Evolutionary conservation across 2,888 invertebrate species (phyloP).

Genomic region (Geophilus truncorum): DNA sequence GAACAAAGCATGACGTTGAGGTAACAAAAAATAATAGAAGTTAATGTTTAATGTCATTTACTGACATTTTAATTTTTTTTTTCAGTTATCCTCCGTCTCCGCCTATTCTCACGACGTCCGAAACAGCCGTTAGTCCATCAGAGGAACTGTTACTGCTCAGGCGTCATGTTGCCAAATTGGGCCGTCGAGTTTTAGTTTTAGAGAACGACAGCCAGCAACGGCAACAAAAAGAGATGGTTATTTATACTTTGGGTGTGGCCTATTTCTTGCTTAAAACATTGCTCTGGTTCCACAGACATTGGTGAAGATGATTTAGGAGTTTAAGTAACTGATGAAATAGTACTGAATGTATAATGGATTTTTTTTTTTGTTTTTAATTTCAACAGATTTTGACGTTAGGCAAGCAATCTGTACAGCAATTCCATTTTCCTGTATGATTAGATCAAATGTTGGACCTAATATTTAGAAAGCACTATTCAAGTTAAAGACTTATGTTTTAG

Average conservation of each 20-base stretch:
- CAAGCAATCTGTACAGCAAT: background rate
- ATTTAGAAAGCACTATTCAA: background rate
- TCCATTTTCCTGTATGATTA: background rate
- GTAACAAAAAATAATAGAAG: background rate
- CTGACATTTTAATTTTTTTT: background rate
- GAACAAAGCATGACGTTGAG: slow-evolving; percentile 13
- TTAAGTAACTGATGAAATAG: background rate
- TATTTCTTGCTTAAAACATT: slow-evolving; percentile 81
- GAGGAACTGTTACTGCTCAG: slow-evolving; percentile 79
- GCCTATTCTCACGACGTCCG: background rate
- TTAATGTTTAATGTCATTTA: background rate
- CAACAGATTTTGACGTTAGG: background rate
- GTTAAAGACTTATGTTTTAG: background rate
- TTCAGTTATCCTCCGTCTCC: slow-evolving; percentile 17
- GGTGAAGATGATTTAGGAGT: slow-evolving; percentile 28
- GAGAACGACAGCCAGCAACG: slow-evolving; percentile 79
- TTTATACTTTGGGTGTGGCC: slow-evolving; percentile 76
- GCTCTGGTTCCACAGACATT: slow-evolving; percentile 60
- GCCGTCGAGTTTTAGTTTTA: slow-evolving; percentile 76
- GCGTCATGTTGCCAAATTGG: slow-evolving; percentile 78
- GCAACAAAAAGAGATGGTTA: slow-evolving; percentile 77
- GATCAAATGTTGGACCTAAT: background rate
- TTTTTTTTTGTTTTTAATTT: no score
- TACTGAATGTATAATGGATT: background rate
- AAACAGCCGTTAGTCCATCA: slow-evolving; percentile 58